phyloP scores from a whole-genome alignment of 2,113 vertebrate genomes.

The Cololabis saira region DNA sequence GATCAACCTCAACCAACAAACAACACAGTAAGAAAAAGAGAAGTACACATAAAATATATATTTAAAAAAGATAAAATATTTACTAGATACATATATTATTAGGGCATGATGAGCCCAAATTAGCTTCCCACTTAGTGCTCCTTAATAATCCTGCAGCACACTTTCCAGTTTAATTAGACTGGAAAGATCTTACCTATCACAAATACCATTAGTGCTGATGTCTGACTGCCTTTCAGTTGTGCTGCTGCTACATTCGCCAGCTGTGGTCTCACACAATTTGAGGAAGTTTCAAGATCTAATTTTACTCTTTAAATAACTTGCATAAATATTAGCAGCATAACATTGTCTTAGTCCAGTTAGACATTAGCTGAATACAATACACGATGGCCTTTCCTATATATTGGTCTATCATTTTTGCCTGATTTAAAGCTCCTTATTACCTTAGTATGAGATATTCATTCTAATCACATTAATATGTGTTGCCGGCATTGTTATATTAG shows the following conservation, averaged over 20 bases:
- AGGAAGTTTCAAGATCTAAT: constrained; percentile 7
- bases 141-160: neutral
- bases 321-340: constrained; percentile 4
- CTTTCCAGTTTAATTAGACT: constrained; percentile 17
- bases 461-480: constrained; percentile 64
- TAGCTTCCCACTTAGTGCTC: neutral
- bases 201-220: constrained; percentile 3
- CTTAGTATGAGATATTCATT: constrained; percentile 57
- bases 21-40: too few relatives aligned
- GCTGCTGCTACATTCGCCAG: neutral
- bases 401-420: constrained; percentile 30
- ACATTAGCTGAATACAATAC: constrained; percentile 20
- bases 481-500: constrained; percentile 42
- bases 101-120: neutral
- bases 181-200: constrained; percentile 8
- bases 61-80: too few relatives aligned
- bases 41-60: too few relatives aligned
- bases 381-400: constrained; percentile 35
- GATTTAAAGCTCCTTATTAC: constrained; percentile 40
- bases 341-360: constrained; percentile 27
- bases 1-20: too few relatives aligned
- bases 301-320: constrained; percentile 8
- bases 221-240: constrained; percentile 18
- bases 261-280: neutral
- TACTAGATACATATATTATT: too few relatives aligned